A percentile compares a stretch with the other conserved stretches of the same genome.
Evolutionary conservation across 1,140 invertebrate genomes (phyloP).

Genomic region (Subanguina moxae): DNA sequence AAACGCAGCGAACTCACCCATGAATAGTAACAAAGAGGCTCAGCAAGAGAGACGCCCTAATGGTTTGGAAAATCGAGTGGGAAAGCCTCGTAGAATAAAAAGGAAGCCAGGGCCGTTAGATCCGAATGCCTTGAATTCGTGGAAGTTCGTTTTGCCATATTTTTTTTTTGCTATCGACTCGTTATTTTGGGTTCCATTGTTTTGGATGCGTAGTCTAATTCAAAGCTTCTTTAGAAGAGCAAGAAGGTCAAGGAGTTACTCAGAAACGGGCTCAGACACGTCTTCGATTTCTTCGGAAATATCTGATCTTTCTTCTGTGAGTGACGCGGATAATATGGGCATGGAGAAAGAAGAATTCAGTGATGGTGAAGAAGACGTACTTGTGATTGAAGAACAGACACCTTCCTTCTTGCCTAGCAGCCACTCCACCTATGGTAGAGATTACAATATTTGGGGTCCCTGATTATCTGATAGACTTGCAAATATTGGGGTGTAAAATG

Average conservation of each 20-base stretch:
- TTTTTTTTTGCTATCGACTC: background rate
- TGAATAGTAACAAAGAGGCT: background rate
- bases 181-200: background rate
- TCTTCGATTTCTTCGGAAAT: slow-evolving; percentile 4
- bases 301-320: background rate
- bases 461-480: too few relatives aligned
- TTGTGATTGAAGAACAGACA: background rate
- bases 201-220: too few relatives aligned
- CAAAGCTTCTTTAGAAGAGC: slow-evolving; percentile 5
- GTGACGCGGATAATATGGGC: background rate
- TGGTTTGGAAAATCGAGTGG: too few relatives aligned
- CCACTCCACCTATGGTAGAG: too few relatives aligned
- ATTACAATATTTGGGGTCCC: too few relatives aligned
- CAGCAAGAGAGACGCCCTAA: background rate
- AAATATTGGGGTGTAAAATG: too few relatives aligned
- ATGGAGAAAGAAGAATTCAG: background rate
- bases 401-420: too few relatives aligned
- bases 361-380: background rate
- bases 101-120: slow-evolving; percentile 6
- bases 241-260: background rate
- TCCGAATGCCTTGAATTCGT: slow-evolving; percentile 6
- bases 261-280: background rate
- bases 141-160: background rate
- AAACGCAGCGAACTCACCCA: background rate
- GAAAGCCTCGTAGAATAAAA: background rate